A percentile compares a stretch with the other conserved stretches of the same genome.
phyloP scores from a whole-genome alignment of 1,140 invertebrate species.

The Macrobrachium nipponense region DNA sequence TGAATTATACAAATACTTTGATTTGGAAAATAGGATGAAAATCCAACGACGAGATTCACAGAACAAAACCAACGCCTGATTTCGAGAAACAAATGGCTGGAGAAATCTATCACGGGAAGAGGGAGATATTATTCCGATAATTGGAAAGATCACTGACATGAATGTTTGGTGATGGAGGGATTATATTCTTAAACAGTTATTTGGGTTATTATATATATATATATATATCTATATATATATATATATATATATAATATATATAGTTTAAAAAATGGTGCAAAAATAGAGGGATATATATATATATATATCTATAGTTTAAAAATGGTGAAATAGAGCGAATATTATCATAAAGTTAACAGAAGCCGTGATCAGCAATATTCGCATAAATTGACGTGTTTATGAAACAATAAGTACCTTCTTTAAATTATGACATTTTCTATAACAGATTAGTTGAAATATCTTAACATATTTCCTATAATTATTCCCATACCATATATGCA shows the following conservation, averaged over 20 bases:
- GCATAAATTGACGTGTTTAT: too few relatives aligned
- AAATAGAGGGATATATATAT: neutral
- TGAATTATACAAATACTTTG: too few relatives aligned
- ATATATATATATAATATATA: conserved; percentile 6
- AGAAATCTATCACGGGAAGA: too few relatives aligned
- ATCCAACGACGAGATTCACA: too few relatives aligned
- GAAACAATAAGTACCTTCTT: too few relatives aligned
- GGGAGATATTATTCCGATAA: neutral
- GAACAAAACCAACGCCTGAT: neutral
- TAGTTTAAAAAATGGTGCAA: too few relatives aligned
- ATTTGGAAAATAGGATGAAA: too few relatives aligned
- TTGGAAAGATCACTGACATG: too few relatives aligned
- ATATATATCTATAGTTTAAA: neutral
- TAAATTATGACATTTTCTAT: neutral
- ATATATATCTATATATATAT: conserved; percentile 3
- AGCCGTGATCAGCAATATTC: too few relatives aligned
- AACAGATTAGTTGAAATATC: neutral
- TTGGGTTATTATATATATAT: neutral
- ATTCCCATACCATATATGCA: neutral
- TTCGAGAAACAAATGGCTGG: neutral
- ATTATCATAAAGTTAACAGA: too few relatives aligned
- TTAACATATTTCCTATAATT: neutral
- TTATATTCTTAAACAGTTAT: neutral
- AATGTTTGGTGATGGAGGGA: neutral
- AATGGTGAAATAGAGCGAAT: too few relatives aligned